phyloP scores from a whole-genome alignment of 2,888 invertebrate species.

The Acleris holmiana region DNA sequence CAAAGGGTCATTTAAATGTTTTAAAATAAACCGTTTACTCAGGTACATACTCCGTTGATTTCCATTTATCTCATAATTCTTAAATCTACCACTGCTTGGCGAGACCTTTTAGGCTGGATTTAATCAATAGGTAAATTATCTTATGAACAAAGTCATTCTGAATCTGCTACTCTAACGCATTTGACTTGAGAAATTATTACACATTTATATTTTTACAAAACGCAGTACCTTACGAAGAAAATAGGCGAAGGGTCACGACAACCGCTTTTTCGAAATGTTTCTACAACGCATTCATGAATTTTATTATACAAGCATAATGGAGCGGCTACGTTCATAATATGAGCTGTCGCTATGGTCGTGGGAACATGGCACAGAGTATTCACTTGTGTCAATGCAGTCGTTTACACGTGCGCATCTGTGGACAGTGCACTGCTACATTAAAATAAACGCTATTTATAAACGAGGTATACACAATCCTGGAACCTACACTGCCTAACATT shows the following conservation, averaged over 20 bases:
- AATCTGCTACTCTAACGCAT: too few species aligned
- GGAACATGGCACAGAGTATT: conserved; percentile 76
- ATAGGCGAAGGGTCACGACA: background rate
- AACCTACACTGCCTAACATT: conserved; percentile 36
- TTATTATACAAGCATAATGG: conserved; percentile 1
- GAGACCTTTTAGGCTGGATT: background rate
- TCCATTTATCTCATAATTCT: background rate
- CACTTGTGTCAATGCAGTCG: conserved; percentile 66
- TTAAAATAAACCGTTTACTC: conserved; percentile 19
- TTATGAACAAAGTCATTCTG: too few species aligned
- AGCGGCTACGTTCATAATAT: conserved; percentile 1
- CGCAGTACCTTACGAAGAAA: too few species aligned
- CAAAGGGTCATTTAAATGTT: background rate
- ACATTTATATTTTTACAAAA: too few species aligned
- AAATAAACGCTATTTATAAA: conserved; percentile 38
- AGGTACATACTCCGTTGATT: conserved; percentile 18
- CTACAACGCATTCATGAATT: background rate
- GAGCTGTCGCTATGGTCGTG: conserved; percentile 11
- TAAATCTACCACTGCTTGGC: conserved; percentile 1
- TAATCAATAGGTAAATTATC: too few species aligned
- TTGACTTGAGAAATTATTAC: too few species aligned
- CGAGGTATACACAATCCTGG: conserved; percentile 43
- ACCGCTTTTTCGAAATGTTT: background rate
- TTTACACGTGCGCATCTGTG: conserved; percentile 32
- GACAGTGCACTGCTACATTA: conserved; percentile 10